phyloP scores from a whole-genome alignment of 2,113 vertebrate species.

The Spea bombifrons region DNA sequence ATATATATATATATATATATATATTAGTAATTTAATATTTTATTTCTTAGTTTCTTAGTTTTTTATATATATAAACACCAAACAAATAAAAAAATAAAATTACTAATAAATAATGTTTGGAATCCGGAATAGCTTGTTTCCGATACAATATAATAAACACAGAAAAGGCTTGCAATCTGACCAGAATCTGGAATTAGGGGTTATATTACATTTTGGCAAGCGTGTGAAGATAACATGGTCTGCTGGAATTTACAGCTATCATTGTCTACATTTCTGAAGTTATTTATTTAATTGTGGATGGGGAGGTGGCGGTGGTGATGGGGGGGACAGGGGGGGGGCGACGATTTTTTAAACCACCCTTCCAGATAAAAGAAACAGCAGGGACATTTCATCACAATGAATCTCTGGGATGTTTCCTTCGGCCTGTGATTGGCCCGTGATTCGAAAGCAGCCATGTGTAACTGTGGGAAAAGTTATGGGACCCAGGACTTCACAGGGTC shows the following conservation, averaged over 20 bases:
- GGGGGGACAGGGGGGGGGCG: too few species aligned
- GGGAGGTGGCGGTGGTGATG: neutral
- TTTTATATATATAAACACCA: too few species aligned
- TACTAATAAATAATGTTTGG: too few species aligned
- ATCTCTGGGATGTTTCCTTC: constrained; percentile 1
- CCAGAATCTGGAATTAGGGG: too few species aligned
- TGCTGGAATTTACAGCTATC: constrained; percentile 1
- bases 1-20: too few species aligned
- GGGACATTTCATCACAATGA: constrained; percentile 34
- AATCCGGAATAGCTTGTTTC: too few species aligned
- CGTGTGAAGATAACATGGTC: neutral
- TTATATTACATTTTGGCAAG: constrained; percentile 4
- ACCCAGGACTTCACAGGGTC: constrained; percentile 25
- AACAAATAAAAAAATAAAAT: too few species aligned
- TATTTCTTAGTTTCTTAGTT: too few species aligned
- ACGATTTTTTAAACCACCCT: constrained; percentile 7
- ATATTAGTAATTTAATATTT: too few species aligned
- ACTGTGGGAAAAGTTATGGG: constrained; percentile 37
- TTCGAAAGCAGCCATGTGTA: constrained; percentile 33
- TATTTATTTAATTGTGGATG: constrained; percentile 35
- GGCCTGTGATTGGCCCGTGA: constrained; percentile 38
- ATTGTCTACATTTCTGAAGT: constrained; percentile 22
- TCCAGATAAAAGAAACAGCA: constrained; percentile 21
- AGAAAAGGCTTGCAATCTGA: too few species aligned
- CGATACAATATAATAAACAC: too few species aligned